Conservation (phyloP, 2,888 invertebrate species). For the Hirtodrosophila cameraria region DNA sequence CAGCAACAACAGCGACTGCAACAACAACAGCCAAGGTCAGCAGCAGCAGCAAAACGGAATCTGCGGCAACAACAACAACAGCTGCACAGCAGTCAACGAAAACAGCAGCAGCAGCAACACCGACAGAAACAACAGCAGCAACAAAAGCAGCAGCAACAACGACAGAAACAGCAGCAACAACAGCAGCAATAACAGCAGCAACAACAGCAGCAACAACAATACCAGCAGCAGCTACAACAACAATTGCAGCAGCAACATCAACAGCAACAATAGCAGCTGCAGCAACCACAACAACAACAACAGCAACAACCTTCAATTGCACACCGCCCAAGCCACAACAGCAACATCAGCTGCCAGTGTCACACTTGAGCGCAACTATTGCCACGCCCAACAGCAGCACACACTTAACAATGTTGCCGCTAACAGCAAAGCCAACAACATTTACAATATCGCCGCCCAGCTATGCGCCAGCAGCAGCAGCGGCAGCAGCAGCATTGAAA, state of each 20-base stretch:
- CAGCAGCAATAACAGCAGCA: slow-evolving; percentile 36
- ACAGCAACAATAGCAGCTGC: slow-evolving; percentile 9
- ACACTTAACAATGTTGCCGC: slow-evolving; percentile 73
- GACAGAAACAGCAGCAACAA: too few species aligned
- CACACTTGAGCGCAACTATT: slow-evolving; percentile 17
- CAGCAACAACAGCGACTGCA: slow-evolving; percentile 6
- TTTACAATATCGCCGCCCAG: slow-evolving; percentile 56
- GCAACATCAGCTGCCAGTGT: not conserved
- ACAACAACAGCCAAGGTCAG: not conserved
- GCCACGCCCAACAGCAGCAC: slow-evolving; percentile 51
- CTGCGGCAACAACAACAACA: slow-evolving; percentile 1
- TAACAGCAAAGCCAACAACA: slow-evolving; percentile 67
- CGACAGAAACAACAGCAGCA: slow-evolving; percentile 28
- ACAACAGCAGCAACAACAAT: slow-evolving; percentile 7
- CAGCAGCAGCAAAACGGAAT: not conserved
- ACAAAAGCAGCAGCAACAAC: not conserved
- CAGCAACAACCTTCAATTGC: slow-evolving; percentile 4
- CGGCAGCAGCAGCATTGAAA: slow-evolving; percentile 42
- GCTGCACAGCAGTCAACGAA: not conserved
- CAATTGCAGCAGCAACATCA: not conserved
- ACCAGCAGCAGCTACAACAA: slow-evolving; percentile 44
- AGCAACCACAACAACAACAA: slow-evolving; percentile 4
- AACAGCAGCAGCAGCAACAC: slow-evolving; percentile 43
- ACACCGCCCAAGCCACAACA: slow-evolving; percentile 30
- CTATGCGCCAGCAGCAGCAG: slow-evolving; percentile 38